phyloP scores from a whole-genome alignment of 2,113 vertebrate genomes.

The Glaucidium brasilianum region DNA sequence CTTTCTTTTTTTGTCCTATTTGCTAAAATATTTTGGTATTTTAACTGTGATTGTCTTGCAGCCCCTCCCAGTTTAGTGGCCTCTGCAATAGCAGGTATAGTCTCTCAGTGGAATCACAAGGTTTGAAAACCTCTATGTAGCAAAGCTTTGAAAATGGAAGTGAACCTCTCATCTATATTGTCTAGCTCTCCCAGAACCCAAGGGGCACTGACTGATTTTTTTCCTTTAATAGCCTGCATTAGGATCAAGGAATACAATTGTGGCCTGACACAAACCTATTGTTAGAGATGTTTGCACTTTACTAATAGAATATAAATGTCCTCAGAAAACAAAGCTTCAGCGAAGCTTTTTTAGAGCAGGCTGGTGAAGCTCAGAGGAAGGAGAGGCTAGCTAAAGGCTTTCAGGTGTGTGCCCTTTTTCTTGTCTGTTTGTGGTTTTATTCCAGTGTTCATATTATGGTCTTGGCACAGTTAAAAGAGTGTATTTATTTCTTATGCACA shows the following conservation, averaged over 20 bases:
- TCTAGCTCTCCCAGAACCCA: neutral
- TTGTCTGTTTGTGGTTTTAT: neutral
- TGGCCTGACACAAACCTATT: neutral
- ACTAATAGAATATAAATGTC: neutral
- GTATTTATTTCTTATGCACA: neutral
- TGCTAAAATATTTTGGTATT: neutral
- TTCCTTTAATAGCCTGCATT: constrained; percentile 27
- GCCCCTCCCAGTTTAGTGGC: neutral
- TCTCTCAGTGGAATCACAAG: neutral
- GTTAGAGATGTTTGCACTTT: constrained; percentile 13
- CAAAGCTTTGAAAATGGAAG: neutral
- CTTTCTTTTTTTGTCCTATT: neutral
- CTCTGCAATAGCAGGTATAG: neutral
- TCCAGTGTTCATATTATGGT: neutral
- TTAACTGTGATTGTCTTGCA: neutral
- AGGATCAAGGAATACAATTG: neutral
- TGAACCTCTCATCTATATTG: neutral
- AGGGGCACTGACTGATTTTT: neutral
- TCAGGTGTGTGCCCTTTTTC: neutral
- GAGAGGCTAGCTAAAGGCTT: neutral
- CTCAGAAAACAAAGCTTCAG: neutral
- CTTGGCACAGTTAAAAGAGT: neutral
- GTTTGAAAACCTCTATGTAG: neutral
- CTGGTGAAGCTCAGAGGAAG: neutral
- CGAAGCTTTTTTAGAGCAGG: neutral